Evolutionary conservation across 92 coral and sea anemone genomes (phyloP).

Genomic region (Virgularia gustaviana): DNA sequence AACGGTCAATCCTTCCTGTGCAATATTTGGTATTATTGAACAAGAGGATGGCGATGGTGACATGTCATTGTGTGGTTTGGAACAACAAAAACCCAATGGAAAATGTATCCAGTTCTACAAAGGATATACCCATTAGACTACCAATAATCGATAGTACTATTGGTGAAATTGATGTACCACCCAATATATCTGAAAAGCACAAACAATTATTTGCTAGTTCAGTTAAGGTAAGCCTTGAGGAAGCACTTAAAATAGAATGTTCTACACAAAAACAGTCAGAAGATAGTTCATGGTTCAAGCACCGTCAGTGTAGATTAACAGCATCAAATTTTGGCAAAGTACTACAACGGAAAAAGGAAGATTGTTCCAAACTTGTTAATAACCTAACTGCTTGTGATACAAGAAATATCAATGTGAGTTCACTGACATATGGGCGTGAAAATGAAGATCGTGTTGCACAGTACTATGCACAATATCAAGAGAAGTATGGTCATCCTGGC

Average conservation of each 20-base stretch:
- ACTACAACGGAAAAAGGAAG: conserved; percentile 45
- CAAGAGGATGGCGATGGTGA: not conserved
- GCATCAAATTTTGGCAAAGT: conserved; percentile 63
- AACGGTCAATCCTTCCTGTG: not conserved
- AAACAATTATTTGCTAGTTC: conserved; percentile 21
- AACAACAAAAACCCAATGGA: not conserved
- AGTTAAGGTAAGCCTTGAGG: conserved; percentile 41
- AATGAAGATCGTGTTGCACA: conserved; percentile 52
- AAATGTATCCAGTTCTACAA: not conserved
- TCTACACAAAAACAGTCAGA: conserved; percentile 46
- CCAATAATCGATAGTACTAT: conserved; percentile 33
- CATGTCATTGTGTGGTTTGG: not conserved
- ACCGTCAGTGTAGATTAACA: conserved; percentile 49
- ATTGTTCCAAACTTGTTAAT: conserved; percentile 55
- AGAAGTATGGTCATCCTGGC: conserved; percentile 58
- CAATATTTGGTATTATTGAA: not conserved
- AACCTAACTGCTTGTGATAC: conserved; percentile 33
- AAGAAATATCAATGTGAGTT: conserved; percentile 45
- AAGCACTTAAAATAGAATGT: conserved; percentile 40
- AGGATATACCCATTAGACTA: conserved; percentile 37
- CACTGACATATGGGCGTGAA: conserved; percentile 46
- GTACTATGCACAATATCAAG: conserved; percentile 42
- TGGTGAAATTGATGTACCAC: conserved; percentile 10
- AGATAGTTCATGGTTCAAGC: conserved; percentile 46
- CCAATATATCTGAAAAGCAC: conserved; percentile 44